A percentile compares a stretch with the other conserved stretches of the same genome.
Conservation (phyloP, 1,140 invertebrate genomes). For the Stegodyphus mimosarum region DNA sequence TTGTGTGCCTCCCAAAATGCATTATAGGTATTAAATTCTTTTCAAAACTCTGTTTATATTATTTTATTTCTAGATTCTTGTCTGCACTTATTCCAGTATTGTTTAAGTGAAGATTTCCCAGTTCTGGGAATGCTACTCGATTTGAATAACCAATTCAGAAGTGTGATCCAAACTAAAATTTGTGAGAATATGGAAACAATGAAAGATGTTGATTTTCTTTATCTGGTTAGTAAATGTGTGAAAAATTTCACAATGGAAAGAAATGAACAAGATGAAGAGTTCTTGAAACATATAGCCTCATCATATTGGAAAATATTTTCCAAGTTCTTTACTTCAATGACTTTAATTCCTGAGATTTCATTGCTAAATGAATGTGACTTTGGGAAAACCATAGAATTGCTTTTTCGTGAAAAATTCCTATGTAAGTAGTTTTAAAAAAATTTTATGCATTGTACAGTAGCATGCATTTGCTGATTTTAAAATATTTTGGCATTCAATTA, state of each 20-base stretch:
- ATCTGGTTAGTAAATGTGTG: constrained; percentile 34
- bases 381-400: not conserved
- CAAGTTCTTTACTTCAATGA: not conserved
- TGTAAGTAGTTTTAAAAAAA: not conserved
- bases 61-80: constrained; percentile 25
- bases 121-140: constrained; percentile 11
- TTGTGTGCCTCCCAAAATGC: too few relatives aligned
- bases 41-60: too few relatives aligned
- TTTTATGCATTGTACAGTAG: too few relatives aligned
- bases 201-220: not conserved
- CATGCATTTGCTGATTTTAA: too few relatives aligned
- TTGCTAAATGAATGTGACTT: not conserved
- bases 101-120: constrained; percentile 11
- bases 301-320: not conserved
- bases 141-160: constrained; percentile 2
- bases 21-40: too few relatives aligned
- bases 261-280: not conserved
- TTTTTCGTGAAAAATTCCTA: constrained; percentile 2
- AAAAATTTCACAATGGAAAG: too few relatives aligned
- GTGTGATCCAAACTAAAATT: constrained; percentile 5
- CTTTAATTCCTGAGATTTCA: not conserved
- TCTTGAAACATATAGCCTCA: constrained; percentile 4
- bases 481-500: too few relatives aligned
- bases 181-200: not conserved
- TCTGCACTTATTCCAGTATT: not conserved